Base-by-base conservation (phyloP, 2,888 invertebrate genomes). In the Eulithis prunata region DNA sequence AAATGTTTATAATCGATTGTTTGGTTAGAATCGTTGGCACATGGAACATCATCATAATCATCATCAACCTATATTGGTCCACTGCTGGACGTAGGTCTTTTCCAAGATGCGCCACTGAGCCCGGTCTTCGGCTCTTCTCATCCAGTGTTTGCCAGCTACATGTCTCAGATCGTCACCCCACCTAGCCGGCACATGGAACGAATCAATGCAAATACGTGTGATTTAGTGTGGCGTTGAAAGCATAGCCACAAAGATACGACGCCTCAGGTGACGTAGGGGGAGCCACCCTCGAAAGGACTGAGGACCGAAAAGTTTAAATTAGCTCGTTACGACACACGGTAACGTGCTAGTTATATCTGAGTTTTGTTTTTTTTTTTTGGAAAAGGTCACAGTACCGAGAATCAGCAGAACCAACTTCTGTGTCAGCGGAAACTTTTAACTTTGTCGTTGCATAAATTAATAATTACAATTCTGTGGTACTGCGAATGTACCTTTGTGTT, bases 271-370 rank as follows among this genome's bases (percentile, higher is more conserved):
- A 83, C 86, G 82, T 71, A 70, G 78, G 85, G 86, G 85, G 82
- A 77, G 79, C 77, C 84, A 82, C 87, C 88, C 85, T 84, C 79
- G 76, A 68, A 82, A 81, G 88, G 87, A 87, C 84, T 78, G 82
- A 82, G 85, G 80, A 82, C 86, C 90, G 88, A 91, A 92, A 92
- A 93, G 90, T 92, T 93, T 93, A 93, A 93, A 93, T 93, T 91
- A 93, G 92, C 93, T 93, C 87, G 93, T 93, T 92, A 92, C 91
- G 80, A 89, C 90, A 88, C 83, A 88, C 87, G 86, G 84, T 78
- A 82, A 86, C 87, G 82, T 80, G 85, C 81, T 88, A 85, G 88
- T 87, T 88, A 83, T 84, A 84, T 87, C 78, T 77, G 83, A 80
- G 82, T 86, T 87, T 88, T 90, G 90, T 91, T 92, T 92, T 92